Conservation (phyloP, 2,797 vertebrate genomes). For the Miichthys miiuy region DNA sequence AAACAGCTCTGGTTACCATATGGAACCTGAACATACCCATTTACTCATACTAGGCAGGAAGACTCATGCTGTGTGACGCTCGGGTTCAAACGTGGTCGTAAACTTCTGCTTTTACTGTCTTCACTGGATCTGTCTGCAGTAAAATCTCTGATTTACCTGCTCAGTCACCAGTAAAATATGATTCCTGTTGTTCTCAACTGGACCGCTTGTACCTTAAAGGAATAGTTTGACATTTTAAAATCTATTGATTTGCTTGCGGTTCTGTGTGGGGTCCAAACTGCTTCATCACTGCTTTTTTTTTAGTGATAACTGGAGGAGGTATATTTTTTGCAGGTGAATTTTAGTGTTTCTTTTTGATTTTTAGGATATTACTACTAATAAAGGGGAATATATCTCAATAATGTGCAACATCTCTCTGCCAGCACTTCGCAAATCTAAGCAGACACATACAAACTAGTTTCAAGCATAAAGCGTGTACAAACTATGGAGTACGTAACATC, state of each 20-base stretch:
- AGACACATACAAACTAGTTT: neutral
- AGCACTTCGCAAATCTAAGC: neutral
- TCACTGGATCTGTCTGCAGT: constrained; percentile 20
- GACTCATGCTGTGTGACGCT: constrained; percentile 27
- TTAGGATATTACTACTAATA: too few relatives aligned
- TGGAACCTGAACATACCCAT: constrained; percentile 37
- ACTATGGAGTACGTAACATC: too few relatives aligned
- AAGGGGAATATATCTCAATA: too few relatives aligned
- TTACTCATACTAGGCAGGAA: constrained; percentile 15
- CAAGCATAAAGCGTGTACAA: neutral
- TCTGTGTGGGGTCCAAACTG: neutral
- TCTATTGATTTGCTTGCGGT: neutral
- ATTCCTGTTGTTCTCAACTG: constrained; percentile 14
- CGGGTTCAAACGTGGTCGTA: constrained; percentile 46
- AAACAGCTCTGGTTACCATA: constrained; percentile 54
- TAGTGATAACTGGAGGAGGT: too few relatives aligned
- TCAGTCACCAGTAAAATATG: constrained; percentile 32
- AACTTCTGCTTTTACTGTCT: constrained; percentile 40
- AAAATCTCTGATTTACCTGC: constrained; percentile 62
- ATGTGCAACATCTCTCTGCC: too few relatives aligned
- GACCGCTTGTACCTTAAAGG: neutral
- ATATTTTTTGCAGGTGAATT: too few relatives aligned
- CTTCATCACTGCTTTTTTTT: too few relatives aligned
- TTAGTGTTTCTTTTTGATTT: too few relatives aligned
- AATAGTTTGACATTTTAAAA: neutral